Evolutionary conservation across 2,113 vertebrate genomes (phyloP).

Genomic region (Anseranas semipalmata): DNA sequence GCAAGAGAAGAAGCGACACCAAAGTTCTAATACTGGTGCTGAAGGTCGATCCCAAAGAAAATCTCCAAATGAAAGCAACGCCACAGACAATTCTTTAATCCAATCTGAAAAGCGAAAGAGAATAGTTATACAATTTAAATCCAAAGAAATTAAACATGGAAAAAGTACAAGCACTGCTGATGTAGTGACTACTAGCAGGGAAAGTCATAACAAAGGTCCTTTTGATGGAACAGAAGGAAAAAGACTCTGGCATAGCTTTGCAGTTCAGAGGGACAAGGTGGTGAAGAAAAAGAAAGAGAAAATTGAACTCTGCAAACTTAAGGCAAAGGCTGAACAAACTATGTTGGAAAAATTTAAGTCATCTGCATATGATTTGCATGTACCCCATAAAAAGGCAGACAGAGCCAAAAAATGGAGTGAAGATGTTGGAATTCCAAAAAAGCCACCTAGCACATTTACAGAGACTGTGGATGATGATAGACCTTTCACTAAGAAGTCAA

Average conservation of each 20-base stretch:
- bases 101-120: conserved; percentile 31
- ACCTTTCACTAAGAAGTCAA: neutral
- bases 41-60: conserved; percentile 4
- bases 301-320: conserved; percentile 21
- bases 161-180: conserved; percentile 5
- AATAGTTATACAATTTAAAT: conserved; percentile 67
- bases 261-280: conserved; percentile 47
- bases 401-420: conserved; percentile 9
- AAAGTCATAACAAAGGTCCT: neutral
- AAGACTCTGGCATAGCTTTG: conserved; percentile 37
- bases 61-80: conserved; percentile 37
- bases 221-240: conserved; percentile 24
- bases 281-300: conserved; percentile 54
- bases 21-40: neutral
- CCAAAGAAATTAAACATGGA: conserved; percentile 56
- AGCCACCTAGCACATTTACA: neutral
- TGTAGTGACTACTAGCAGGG: neutral
- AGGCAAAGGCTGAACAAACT: conserved; percentile 36
- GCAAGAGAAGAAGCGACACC: conserved; percentile 39
- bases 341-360: conserved; percentile 55
- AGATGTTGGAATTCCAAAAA: conserved; percentile 49
- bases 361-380: neutral
- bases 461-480: neutral
- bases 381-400: conserved; percentile 1
- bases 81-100: neutral